Conservation (phyloP, 2,113 vertebrate species). For the Trematomus loennbergii region DNA sequence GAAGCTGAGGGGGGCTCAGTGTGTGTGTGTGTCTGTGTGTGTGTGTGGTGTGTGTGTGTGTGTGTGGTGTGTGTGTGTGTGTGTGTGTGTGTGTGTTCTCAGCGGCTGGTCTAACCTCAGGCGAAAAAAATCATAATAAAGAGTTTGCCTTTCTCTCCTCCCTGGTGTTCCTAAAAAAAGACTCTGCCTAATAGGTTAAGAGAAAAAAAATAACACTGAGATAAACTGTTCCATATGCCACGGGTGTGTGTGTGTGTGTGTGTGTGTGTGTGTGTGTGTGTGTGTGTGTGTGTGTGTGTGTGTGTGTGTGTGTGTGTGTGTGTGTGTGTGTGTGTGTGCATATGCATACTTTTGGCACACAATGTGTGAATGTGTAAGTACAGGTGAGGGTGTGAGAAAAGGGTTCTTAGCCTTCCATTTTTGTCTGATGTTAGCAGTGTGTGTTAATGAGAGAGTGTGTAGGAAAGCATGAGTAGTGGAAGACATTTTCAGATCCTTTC, state of each 20-base stretch:
- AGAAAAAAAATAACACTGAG: constrained; percentile 64
- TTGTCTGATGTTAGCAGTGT: neutral
- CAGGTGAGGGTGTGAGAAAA: constrained; percentile 46
- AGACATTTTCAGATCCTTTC: neutral
- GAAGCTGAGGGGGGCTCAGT: constrained; percentile 43
- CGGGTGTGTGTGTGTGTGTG: constrained; percentile 5
- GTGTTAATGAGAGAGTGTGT: neutral
- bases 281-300: neutral
- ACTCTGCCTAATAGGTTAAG: constrained; percentile 76
- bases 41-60: constrained; percentile 19
- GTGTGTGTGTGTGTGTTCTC: constrained; percentile 29
- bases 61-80: constrained; percentile 15
- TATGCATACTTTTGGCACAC: neutral
- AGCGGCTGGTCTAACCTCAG: constrained; percentile 43
- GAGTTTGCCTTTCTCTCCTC: constrained; percentile 59
- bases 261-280: neutral
- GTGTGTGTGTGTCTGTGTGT: constrained; percentile 23
- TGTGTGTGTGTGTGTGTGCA: neutral
- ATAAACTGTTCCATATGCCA: constrained; percentile 83
- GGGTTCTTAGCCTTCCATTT: constrained; percentile 11
- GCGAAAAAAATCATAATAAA: constrained; percentile 69
- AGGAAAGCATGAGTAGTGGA: neutral
- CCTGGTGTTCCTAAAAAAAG: constrained; percentile 56
- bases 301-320: neutral
- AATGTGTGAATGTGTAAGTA: constrained; percentile 28